Conservation (phyloP, 2,113 vertebrate genomes). For the Nicator chloris region DNA sequence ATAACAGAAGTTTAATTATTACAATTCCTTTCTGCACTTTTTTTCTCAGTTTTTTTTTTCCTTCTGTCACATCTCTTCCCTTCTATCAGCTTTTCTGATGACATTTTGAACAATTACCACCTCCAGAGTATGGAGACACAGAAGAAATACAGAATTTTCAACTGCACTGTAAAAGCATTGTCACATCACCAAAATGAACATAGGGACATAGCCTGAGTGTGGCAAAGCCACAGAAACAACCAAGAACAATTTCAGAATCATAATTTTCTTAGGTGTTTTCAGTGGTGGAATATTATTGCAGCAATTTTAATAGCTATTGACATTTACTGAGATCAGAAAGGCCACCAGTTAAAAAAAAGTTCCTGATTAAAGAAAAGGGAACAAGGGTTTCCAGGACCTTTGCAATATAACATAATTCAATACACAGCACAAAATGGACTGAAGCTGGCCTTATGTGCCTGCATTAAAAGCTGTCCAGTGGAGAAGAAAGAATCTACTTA, state of each 20-base stretch:
- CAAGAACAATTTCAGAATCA: background rate
- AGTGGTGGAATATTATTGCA: background rate
- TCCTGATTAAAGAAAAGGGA: background rate
- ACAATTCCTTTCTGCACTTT: background rate
- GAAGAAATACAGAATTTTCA: background rate
- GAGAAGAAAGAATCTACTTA: background rate
- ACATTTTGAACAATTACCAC: background rate
- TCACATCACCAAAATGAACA: background rate
- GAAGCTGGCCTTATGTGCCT: fast-evolving
- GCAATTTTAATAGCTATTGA: background rate
- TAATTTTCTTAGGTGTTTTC: background rate
- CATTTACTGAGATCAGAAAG: background rate
- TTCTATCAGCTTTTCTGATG: background rate
- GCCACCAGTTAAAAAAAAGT: background rate
- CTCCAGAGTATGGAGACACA: background rate
- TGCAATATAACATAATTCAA: background rate
- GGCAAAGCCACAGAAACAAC: background rate
- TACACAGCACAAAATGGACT: fast-evolving
- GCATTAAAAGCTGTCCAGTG: background rate
- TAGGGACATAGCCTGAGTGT: background rate
- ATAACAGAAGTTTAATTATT: background rate
- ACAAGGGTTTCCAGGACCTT: background rate
- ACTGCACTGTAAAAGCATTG: background rate
- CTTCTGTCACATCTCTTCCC: background rate
- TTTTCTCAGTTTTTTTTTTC: background rate